Evolutionary conservation across 2,797 vertebrate species (phyloP).

Genomic region (Gambusia yucatana): DNA sequence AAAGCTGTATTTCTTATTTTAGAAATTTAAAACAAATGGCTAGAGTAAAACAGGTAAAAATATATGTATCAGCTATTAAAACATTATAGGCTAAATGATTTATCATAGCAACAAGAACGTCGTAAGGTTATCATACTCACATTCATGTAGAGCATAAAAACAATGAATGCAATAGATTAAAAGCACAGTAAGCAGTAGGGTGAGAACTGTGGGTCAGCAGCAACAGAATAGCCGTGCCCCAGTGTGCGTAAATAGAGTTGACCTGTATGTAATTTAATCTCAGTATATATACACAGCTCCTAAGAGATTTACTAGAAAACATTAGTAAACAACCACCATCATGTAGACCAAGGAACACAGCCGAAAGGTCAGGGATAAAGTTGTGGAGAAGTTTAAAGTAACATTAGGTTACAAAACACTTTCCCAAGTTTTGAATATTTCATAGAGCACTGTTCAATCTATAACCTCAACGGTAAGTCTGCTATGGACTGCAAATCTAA

Average conservation of each 20-base stretch:
- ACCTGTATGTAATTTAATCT: conserved; percentile 3
- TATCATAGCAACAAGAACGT: background rate
- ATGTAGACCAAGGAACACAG: background rate
- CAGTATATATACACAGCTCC: background rate
- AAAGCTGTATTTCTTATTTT: background rate
- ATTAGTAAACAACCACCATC: background rate
- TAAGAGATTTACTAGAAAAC: background rate
- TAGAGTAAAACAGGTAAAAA: background rate
- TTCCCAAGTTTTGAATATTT: conserved; percentile 1
- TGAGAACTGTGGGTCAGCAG: background rate
- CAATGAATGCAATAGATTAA: background rate
- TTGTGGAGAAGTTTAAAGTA: conserved; percentile 1
- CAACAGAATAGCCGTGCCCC: background rate
- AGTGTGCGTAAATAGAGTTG: background rate
- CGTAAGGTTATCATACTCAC: background rate
- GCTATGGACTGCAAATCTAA: background rate
- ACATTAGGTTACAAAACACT: background rate
- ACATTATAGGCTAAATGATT: background rate
- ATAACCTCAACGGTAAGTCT: background rate
- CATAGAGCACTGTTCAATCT: background rate
- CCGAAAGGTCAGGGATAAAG: background rate
- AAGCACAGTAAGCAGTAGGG: background rate
- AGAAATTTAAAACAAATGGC: background rate
- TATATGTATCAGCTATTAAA: background rate
- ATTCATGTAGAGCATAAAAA: background rate